A percentile compares a stretch with the other conserved stretches of the same genome.
These are phyloP conservation scores for Temnothorax curvispinosus DNA, from an alignment of 1,140 invertebrate genomes.

Conservation along the genomic window DNA sequence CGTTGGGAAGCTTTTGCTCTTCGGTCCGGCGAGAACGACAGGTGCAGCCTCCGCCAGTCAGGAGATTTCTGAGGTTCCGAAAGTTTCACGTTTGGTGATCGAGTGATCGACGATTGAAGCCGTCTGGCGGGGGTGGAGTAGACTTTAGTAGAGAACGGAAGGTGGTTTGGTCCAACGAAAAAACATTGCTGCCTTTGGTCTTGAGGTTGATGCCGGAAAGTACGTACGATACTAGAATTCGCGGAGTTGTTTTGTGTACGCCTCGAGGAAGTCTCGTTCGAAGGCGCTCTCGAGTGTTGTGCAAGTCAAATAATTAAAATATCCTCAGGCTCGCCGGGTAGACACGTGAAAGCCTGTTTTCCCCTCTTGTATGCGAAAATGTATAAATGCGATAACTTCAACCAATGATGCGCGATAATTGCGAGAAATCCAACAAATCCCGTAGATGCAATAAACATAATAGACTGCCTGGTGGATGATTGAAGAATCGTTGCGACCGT, in stretches of 20 bases:
- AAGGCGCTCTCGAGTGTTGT: conserved; percentile 29
- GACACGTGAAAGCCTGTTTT: conserved; percentile 49
- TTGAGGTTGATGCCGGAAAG: conserved; percentile 11
- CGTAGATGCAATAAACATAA: not conserved
- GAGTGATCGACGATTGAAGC: not conserved
- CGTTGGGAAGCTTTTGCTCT: conserved; percentile 4
- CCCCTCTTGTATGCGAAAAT: conserved; percentile 23
- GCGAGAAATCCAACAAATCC: conserved; percentile 24
- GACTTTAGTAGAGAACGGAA: not conserved
- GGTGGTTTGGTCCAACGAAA: not conserved
- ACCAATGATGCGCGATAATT: conserved; percentile 20
- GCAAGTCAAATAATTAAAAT: conserved; percentile 15
- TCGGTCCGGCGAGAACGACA: conserved; percentile 18
- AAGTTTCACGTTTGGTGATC: not conserved
- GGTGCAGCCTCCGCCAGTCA: conserved; percentile 18
- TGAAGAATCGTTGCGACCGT: conserved; percentile 34
- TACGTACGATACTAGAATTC: conserved; percentile 10
- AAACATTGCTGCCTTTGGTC: not conserved
- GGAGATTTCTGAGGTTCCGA: not conserved
- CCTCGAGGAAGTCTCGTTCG: conserved; percentile 21
- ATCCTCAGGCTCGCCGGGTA: conserved; percentile 37
- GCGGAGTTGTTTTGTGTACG: not conserved
- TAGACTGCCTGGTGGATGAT: not conserved
- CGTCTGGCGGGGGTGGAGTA: not conserved
- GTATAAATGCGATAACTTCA: conserved; percentile 4